Conservation (phyloP, 2,797 vertebrate species). For the Catostomus latipinnis region DNA sequence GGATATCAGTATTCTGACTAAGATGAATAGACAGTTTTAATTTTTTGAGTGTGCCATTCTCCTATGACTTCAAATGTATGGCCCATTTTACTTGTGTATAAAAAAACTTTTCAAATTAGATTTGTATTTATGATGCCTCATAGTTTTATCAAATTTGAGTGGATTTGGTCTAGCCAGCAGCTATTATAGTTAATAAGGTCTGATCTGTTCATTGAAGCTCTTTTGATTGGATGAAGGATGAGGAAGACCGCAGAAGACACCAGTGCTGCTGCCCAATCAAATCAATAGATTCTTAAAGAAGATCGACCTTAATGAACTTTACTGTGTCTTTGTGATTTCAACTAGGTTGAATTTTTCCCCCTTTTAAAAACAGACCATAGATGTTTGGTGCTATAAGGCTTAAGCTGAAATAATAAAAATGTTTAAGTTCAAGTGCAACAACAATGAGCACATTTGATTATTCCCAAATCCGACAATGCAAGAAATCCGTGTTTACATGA, state of each 20-base stretch:
- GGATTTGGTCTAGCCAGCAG: not conserved
- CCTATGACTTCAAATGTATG: constrained; percentile 36
- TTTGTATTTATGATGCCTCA: constrained; percentile 23
- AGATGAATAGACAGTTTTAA: constrained; percentile 18
- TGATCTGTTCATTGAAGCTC: not conserved
- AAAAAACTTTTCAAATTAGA: constrained; percentile 12
- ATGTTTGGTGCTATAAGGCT: too few species aligned
- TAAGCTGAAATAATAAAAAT: too few species aligned
- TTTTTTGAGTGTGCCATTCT: constrained; percentile 35
- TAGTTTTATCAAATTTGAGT: not conserved
- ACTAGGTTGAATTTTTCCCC: too few species aligned
- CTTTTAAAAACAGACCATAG: too few species aligned
- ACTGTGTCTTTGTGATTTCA: too few species aligned
- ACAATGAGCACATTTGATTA: too few species aligned
- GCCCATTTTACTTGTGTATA: constrained; percentile 15
- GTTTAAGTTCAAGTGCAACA: too few species aligned
- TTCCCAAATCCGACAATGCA: too few species aligned
- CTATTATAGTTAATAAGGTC: not conserved
- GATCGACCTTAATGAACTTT: too few species aligned
- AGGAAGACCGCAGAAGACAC: not conserved
- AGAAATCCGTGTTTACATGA: too few species aligned
- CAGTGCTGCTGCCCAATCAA: not conserved
- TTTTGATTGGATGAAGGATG: constrained; percentile 17
- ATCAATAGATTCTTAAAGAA: not conserved
- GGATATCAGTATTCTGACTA: constrained; percentile 87